These are phyloP conservation scores for Mythimna impura DNA, from an alignment of 2,888 invertebrate genomes.

Conservation along the genomic window DNA sequence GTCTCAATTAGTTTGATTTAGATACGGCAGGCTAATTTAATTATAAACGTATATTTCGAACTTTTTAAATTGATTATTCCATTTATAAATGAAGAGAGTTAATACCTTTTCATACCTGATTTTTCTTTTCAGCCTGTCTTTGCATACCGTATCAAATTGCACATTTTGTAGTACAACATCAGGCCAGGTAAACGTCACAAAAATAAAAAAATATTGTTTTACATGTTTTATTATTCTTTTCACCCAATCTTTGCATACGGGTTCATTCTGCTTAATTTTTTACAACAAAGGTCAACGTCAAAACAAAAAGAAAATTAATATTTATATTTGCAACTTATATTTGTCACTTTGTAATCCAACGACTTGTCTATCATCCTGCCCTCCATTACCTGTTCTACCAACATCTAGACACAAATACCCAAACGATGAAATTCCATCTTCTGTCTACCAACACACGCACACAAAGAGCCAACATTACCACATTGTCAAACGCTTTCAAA, in stretches of 20 bases:
- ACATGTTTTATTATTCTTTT: neutral
- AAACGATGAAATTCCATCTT: conserved; percentile 46
- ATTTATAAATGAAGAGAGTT: neutral
- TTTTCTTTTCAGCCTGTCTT: no score
- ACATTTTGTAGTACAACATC: no score
- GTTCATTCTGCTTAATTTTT: no score
- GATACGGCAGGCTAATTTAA: conserved; percentile 10
- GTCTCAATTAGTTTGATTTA: conserved; percentile 12
- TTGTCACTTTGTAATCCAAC: neutral
- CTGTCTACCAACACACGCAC: conserved; percentile 36
- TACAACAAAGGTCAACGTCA: no score
- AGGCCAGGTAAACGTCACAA: no score
- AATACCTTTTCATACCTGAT: neutral
- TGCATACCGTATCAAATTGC: neutral
- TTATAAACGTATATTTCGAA: neutral
- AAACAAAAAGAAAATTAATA: no score
- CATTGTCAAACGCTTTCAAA: conserved; percentile 79
- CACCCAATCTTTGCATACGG: neutral
- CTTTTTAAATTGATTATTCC: neutral
- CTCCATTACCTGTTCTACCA: conserved; percentile 6
- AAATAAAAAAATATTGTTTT: no score
- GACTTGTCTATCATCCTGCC: neutral
- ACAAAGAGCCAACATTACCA: conserved; percentile 54
- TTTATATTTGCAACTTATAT: no score
- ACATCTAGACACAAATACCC: conserved; percentile 20